phyloP scores from a whole-genome alignment of 1,140 invertebrate species.

The Mycetomoellerius zeteki region DNA sequence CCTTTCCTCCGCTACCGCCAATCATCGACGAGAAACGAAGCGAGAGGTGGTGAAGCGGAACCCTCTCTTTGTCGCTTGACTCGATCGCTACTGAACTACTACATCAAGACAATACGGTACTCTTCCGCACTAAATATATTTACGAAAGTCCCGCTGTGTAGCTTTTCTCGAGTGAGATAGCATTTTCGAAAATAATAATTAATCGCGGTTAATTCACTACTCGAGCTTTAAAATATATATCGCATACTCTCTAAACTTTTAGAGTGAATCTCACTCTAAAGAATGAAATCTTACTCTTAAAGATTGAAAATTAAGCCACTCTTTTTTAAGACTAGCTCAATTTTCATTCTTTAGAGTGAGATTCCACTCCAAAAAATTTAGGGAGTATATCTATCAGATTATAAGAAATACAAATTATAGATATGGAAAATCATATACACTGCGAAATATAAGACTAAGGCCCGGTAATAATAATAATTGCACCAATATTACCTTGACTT shows the following conservation, averaged over 20 bases:
- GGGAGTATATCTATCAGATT: neutral
- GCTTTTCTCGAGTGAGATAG: neutral
- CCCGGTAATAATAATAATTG: too few relatives aligned
- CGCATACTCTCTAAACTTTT: neutral
- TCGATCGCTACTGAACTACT: neutral
- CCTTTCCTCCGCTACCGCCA: conserved; percentile 66
- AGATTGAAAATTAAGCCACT: too few relatives aligned
- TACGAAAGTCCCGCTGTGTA: neutral
- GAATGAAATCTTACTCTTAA: too few relatives aligned
- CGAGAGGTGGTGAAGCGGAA: conserved; percentile 64
- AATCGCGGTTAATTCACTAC: neutral
- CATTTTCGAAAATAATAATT: conserved; percentile 16
- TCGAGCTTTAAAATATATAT: neutral
- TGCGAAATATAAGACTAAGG: neutral
- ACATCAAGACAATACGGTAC: neutral
- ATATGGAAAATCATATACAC: neutral
- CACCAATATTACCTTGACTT: too few relatives aligned
- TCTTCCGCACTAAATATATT: conserved; percentile 7
- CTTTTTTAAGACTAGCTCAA: too few relatives aligned
- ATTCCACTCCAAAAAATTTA: too few relatives aligned
- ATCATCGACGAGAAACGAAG: conserved; percentile 72
- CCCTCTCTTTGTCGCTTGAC: conserved; percentile 63
- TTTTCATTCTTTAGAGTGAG: too few relatives aligned
- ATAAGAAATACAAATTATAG: neutral
- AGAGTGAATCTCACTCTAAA: too few relatives aligned